A percentile compares a stretch with the other conserved stretches of the same genome.
These are phyloP conservation scores for Enteromius radiatus DNA, from an alignment of 2,797 vertebrate genomes.

Conservation along the genomic window DNA sequence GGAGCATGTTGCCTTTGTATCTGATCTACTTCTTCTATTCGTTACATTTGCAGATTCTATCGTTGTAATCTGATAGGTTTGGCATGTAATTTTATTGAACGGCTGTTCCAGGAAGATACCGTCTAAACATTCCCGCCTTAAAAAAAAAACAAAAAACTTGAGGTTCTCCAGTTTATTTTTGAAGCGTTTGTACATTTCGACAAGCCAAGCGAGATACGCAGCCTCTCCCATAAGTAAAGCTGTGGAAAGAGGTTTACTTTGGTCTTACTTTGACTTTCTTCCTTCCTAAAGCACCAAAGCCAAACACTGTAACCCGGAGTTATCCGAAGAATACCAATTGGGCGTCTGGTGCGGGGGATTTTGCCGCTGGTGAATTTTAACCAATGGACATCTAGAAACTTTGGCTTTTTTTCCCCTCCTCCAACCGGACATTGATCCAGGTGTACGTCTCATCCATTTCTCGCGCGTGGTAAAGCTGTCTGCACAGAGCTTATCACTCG, in stretches of 20 bases:
- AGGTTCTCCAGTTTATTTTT: slow-evolving; percentile 48
- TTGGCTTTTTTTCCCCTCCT: slow-evolving; percentile 75
- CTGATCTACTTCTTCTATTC: slow-evolving; percentile 64
- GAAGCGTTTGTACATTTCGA: slow-evolving; percentile 53
- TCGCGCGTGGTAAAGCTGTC: slow-evolving; percentile 82
- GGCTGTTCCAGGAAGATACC: slow-evolving; percentile 59
- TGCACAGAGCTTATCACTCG: slow-evolving; percentile 85
- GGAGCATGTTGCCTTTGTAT: slow-evolving; percentile 59
- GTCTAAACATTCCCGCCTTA: slow-evolving; percentile 46
- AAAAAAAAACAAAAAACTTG: slow-evolving; percentile 36
- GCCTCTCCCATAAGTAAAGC: slow-evolving; percentile 53
- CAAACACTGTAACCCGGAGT: slow-evolving; percentile 55
- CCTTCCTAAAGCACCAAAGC: slow-evolving; percentile 60
- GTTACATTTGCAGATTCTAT: slow-evolving; percentile 67
- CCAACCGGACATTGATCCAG: slow-evolving; percentile 83
- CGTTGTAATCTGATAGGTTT: slow-evolving; percentile 63
- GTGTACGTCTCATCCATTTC: slow-evolving; percentile 66
- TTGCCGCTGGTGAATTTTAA: slow-evolving; percentile 76
- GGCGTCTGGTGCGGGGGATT: slow-evolving; percentile 64
- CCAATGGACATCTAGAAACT: slow-evolving; percentile 81
- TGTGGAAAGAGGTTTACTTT: slow-evolving; percentile 42
- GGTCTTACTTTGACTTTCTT: slow-evolving; percentile 56
- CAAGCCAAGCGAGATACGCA: slow-evolving; percentile 49
- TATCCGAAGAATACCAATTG: slow-evolving; percentile 60
- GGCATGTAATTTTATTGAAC: slow-evolving; percentile 66